Percentiles rank a stretch among this genome's conserved stretches.
These are phyloP conservation scores for Todiramphus saurophagus DNA, from an alignment of 2,113 vertebrate genomes.

Conservation along the genomic window DNA sequence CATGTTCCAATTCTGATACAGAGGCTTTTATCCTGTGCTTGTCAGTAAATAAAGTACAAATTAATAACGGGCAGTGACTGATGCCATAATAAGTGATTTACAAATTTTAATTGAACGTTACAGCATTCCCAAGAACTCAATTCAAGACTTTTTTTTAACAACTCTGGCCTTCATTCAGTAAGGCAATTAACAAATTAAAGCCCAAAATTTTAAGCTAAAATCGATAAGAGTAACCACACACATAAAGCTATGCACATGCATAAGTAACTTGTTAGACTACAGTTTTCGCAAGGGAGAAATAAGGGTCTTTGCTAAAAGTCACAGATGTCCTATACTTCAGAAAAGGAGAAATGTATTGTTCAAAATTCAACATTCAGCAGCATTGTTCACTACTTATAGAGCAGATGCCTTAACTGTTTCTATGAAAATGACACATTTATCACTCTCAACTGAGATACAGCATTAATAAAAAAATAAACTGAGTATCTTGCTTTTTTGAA, in stretches of 20 bases:
- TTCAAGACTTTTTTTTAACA: not conserved
- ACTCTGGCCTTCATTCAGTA: not conserved
- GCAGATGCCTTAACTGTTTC: not conserved
- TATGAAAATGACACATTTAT: not conserved
- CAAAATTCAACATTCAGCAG: not conserved
- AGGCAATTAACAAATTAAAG: slow-evolving; percentile 11
- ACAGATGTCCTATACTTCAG: not conserved
- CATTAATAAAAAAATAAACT: not conserved
- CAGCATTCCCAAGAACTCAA: not conserved
- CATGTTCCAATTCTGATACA: not conserved
- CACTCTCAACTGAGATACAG: not conserved
- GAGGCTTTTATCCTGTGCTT: not conserved
- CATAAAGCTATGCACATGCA: not conserved
- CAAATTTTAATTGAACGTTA: not conserved
- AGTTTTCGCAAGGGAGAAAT: not conserved
- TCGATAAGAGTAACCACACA: not conserved
- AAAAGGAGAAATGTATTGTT: not conserved
- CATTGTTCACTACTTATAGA: not conserved
- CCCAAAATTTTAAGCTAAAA: not conserved
- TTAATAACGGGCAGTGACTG: not conserved
- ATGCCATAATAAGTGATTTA: not conserved
- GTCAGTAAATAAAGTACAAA: not conserved
- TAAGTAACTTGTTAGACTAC: not conserved
- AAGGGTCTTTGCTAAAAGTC: not conserved
- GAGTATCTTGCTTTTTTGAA: not conserved